Conservation (phyloP, 2,888 invertebrate species). For the Lapara coniferarum region DNA sequence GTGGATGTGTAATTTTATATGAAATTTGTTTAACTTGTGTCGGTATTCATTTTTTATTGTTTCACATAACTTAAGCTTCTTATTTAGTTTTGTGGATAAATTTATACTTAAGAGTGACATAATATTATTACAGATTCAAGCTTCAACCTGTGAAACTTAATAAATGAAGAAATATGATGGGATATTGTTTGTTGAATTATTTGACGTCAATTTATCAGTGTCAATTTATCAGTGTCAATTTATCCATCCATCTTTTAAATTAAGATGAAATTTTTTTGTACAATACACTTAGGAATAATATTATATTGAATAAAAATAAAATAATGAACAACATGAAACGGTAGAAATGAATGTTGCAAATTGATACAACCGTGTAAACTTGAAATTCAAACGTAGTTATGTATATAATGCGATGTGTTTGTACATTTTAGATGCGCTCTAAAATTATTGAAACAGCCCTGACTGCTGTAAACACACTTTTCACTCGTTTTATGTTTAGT, state of each 20-base stretch:
- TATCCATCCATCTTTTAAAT: no score
- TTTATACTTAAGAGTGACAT: no score
- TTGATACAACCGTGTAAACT: constrained; percentile 1
- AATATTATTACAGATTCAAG: no score
- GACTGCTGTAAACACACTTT: not conserved
- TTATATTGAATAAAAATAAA: not conserved
- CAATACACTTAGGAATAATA: no score
- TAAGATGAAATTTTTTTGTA: no score
- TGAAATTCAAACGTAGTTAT: not conserved
- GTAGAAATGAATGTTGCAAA: constrained; percentile 2
- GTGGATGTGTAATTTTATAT: not conserved
- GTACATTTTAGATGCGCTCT: not conserved
- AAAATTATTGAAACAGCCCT: not conserved
- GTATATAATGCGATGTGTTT: not conserved
- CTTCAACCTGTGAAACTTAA: no score
- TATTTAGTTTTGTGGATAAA: not conserved
- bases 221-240: no score
- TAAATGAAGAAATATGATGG: no score
- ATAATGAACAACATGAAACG: not conserved
- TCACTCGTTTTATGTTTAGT: not conserved
- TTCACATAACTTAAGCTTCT: not conserved
- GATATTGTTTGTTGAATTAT: no score
- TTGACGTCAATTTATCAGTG: no score
- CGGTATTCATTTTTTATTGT: not conserved
- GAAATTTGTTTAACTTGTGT: no score